Evolutionary conservation across 2,888 invertebrate species (phyloP), one percentile per base, ranked within the genome.

Genomic region (Apodemia duryi): DNA sequence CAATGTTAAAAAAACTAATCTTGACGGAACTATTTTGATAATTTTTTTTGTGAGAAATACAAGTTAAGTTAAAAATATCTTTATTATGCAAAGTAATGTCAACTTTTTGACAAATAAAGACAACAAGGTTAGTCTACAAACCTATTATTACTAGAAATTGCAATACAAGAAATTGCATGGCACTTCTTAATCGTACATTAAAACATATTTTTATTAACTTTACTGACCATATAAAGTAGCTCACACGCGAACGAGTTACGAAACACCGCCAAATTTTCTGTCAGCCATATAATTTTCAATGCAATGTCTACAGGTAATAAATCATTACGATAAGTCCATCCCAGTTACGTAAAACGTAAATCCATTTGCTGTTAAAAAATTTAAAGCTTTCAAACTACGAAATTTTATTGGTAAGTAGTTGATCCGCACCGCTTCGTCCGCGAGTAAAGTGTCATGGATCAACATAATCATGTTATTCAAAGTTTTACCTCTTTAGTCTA

Each of bases 181-280:
- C 11, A 54, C 29, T 29, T 28, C 29, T 29, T 54, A 29, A 54
- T 54, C 54, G 29, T 29, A 54, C 29, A 5, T 11, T 54, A 54
- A 29, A 21, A 29, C 11, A 54, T 29, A 29, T 57, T 54, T 35
- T 54, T 57, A 57, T 57, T 57, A 32, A 28, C 57, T 32, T 32
- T 13, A 57, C 57, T 57, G 57, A 57, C 57, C 57, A 57, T 57
- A 57, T 13, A 57, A 57, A 32, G 57, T 57, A 32, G 32, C 57
- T 21, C 51, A 57, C 32, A 13, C 57, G 13, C 32, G 35, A 60
- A 60, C 13, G 13, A 35, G 35, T 60, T 60, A n/a, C 7, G n/a
- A 13, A 35, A 57, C 32, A 32, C 32, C 57, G 13, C 35, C n/a
- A 2, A 35, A 32, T 13, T 60, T 60, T 60, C 13, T 60, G 35